These are phyloP conservation scores for Hemistola chrysoprasaria DNA, from an alignment of 2,888 invertebrate species.

Conservation along the genomic window DNA sequence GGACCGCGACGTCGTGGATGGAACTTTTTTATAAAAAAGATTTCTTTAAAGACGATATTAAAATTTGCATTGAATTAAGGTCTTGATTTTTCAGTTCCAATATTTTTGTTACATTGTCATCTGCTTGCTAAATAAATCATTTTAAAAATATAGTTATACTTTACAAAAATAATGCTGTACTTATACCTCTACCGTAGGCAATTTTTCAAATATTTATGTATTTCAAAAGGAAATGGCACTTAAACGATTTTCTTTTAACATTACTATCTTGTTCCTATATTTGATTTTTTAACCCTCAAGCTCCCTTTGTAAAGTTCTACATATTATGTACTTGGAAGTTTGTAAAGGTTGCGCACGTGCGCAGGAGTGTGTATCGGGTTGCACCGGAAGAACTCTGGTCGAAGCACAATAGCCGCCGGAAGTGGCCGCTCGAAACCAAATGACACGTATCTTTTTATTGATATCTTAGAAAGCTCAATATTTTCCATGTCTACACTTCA, in stretches of 20 bases:
- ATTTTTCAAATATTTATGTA: too few species aligned
- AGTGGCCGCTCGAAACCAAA: conserved; percentile 78
- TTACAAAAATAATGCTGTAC: too few species aligned
- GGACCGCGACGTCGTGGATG: too few species aligned
- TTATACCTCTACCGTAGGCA: too few species aligned
- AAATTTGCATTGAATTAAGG: too few species aligned
- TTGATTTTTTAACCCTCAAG: conserved; percentile 35
- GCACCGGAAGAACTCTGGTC: conserved; percentile 74
- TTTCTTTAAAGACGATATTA: too few species aligned
- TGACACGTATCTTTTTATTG: conserved; percentile 81
- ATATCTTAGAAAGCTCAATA: conserved; percentile 78
- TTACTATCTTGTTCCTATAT: conserved; percentile 23
- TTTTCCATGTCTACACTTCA: conserved; percentile 71
- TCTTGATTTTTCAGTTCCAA: too few species aligned
- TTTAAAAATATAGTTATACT: too few species aligned
- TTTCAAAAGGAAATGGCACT: background rate
- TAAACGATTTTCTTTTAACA: conserved; percentile 7
- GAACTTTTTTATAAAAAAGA: too few species aligned
- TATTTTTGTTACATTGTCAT: too few species aligned
- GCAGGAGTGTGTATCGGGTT: conserved; percentile 81
- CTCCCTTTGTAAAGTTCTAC: conserved; percentile 58
- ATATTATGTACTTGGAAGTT: conserved; percentile 65
- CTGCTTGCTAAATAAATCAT: too few species aligned
- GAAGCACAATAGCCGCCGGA: conserved; percentile 78
- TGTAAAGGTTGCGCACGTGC: conserved; percentile 80